phyloP scores from a whole-genome alignment of 2,888 invertebrate genomes.

The Clostera curtula region DNA sequence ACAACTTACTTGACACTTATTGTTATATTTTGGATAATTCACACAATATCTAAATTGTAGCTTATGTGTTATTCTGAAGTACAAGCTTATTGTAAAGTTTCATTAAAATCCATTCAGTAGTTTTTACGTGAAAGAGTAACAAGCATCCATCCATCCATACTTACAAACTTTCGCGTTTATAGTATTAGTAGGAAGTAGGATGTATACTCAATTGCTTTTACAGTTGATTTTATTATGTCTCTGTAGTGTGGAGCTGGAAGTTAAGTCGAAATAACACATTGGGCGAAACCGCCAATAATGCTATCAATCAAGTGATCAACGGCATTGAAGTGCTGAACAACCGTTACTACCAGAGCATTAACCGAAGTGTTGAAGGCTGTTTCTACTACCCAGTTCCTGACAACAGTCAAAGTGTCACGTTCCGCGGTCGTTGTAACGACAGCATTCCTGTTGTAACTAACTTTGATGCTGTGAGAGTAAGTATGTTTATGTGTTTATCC shows the following conservation, averaged over 20 bases:
- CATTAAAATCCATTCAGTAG: too few relatives aligned
- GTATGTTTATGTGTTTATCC: too few relatives aligned
- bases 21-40: too few relatives aligned
- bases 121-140: too few relatives aligned
- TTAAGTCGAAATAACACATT: conserved; percentile 30
- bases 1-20: too few relatives aligned
- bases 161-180: too few relatives aligned
- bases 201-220: background rate
- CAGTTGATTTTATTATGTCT: background rate
- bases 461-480: conserved; percentile 10
- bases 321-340: conserved; percentile 24
- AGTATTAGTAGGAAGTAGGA: too few relatives aligned
- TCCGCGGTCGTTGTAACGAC: conserved; percentile 24
- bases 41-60: too few relatives aligned
- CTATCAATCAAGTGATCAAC: conserved; percentile 18
- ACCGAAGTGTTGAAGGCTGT: conserved; percentile 28
- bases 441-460: conserved; percentile 9
- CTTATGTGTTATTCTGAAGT: too few relatives aligned
- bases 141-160: too few relatives aligned
- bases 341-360: conserved; percentile 24
- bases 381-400: conserved; percentile 32
- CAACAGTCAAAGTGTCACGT: conserved; percentile 16
- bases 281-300: conserved; percentile 11
- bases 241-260: conserved; percentile 48
- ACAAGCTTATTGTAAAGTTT: too few relatives aligned